phyloP scores from a whole-genome alignment of 2,888 invertebrate species.

The Eupithecia centaureata region DNA sequence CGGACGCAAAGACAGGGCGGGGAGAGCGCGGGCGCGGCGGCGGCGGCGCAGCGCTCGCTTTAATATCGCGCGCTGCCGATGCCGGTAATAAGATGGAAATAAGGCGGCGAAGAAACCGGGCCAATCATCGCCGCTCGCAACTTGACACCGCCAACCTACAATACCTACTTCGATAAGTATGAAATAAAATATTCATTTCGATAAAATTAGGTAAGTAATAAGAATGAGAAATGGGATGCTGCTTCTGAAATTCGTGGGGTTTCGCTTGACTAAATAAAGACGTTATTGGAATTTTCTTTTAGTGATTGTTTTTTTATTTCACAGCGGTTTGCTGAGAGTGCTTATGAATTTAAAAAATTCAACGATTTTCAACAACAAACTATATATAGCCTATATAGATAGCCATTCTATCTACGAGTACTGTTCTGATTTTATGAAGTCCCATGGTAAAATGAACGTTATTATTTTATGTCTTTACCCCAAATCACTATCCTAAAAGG shows the following conservation, averaged over 20 bases:
- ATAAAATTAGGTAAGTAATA: slow-evolving; percentile 38
- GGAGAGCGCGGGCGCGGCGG: slow-evolving; percentile 59
- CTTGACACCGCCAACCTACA: slow-evolving; percentile 63
- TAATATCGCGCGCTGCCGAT: slow-evolving; percentile 81
- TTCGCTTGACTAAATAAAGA: slow-evolving; percentile 19
- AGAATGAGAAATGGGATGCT: slow-evolving; percentile 39
- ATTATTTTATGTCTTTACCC: slow-evolving; percentile 12
- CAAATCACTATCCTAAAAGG: slow-evolving; percentile 40
- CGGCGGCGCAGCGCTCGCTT: slow-evolving; percentile 70
- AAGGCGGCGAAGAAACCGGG: slow-evolving; percentile 78
- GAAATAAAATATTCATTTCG: slow-evolving; percentile 46
- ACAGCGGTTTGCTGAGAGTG: neutral
- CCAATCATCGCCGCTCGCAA: slow-evolving; percentile 78
- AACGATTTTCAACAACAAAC: neutral
- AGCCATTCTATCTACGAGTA: too few relatives aligned
- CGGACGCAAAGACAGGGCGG: slow-evolving; percentile 82
- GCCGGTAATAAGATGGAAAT: slow-evolving; percentile 83
- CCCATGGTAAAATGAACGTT: neutral
- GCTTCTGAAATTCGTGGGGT: slow-evolving; percentile 26
- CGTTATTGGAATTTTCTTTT: slow-evolving; percentile 1
- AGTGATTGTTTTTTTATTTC: too few relatives aligned
- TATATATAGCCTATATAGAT: too few relatives aligned
- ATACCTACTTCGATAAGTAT: slow-evolving; percentile 50
- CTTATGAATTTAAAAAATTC: neutral
- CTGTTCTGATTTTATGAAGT: slow-evolving; percentile 2